Base-by-base conservation (phyloP, 2,113 vertebrate species). In the Sceloporus tristichus region DNA sequence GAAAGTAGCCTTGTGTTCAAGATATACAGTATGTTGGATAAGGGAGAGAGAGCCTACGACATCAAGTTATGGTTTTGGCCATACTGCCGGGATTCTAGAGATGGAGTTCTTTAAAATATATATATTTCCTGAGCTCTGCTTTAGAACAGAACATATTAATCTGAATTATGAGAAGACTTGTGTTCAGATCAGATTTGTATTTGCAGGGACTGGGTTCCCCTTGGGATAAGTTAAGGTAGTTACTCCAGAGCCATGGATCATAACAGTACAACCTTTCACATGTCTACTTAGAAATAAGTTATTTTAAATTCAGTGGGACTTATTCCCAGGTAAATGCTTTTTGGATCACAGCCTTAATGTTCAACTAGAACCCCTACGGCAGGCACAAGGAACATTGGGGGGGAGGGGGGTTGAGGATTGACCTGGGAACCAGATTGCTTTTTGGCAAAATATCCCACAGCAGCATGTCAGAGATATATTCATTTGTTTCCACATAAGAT, bases 1-100 rank as follows among this genome's bases (percentile, higher is more conserved):
- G 7, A 84, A 83, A 85, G 16, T 76, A 71, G 34, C 68, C 80
- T 71, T 87, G 25, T 54, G n/a, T 74, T 27, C 27, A 76, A 21
- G 2, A 7, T 59, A 27, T 34, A 34, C 34, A 34, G 34, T 34
- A 1, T 3, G 27, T 90, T 13, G 10, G 34, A 3, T 74, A 0
- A 38, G 82, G 18, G 18, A 54, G 38, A 7, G 10, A 34, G 27
- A 7, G 59, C 0, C 53, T 79, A 66, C 27, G 4, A 38, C 62
- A 21, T 62, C 83, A 80, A 59, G 56, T 59, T 59, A 59, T 3
- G 14, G 10, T 59, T 59, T 59, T 59, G 56, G 56, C 56, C 56
- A 48, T 59, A 16, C 56, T 59, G 56, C 56, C 3, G 11, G 56
- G 56, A 59, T 59, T 16, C 56, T 59, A 59, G 56, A 59, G 14